Conservation (phyloP, 92 coral and sea anemone genomes). For the Ricordea florida region DNA sequence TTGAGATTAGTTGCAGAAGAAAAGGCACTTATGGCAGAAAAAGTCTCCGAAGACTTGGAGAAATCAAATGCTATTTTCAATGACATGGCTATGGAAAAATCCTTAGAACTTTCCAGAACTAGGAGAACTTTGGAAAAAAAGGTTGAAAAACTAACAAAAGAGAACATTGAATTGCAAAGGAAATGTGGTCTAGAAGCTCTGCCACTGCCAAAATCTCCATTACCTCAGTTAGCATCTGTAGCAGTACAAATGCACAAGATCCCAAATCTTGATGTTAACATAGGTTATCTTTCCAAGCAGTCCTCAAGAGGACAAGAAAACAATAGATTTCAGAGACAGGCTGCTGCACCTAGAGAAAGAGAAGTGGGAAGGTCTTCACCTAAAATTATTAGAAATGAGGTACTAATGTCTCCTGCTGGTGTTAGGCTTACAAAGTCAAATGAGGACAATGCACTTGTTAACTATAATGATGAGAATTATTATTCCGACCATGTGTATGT, state of each 20-base stretch:
- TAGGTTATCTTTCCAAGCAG: slow-evolving; percentile 6
- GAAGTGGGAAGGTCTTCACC: slow-evolving; percentile 6
- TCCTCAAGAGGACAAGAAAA: background rate
- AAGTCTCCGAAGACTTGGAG: slow-evolving; percentile 53
- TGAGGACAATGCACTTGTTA: background rate
- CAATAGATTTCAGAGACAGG: background rate
- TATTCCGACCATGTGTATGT: background rate
- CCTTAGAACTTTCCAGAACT: slow-evolving; percentile 87
- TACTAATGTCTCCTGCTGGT: background rate
- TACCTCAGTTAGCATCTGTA: slow-evolving; percentile 59
- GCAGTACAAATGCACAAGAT: slow-evolving; percentile 28
- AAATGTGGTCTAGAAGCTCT: slow-evolving; percentile 59
- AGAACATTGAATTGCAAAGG: slow-evolving; percentile 78
- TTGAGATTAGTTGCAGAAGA: slow-evolving; percentile 45
- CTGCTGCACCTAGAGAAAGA: too few species aligned
- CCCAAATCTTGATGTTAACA: slow-evolving; percentile 28
- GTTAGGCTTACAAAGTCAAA: background rate
- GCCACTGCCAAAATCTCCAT: slow-evolving; percentile 28
- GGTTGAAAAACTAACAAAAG: slow-evolving; percentile 84
- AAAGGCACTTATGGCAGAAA: slow-evolving; percentile 57
- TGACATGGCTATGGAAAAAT: slow-evolving; percentile 96
- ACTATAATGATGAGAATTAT: background rate
- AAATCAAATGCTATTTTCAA: slow-evolving; percentile 78
- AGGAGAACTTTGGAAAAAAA: slow-evolving; percentile 82
- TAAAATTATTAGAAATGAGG: background rate